Base-by-base conservation (phyloP, 2,797 vertebrate genomes). In the Harpagifer antarcticus region DNA sequence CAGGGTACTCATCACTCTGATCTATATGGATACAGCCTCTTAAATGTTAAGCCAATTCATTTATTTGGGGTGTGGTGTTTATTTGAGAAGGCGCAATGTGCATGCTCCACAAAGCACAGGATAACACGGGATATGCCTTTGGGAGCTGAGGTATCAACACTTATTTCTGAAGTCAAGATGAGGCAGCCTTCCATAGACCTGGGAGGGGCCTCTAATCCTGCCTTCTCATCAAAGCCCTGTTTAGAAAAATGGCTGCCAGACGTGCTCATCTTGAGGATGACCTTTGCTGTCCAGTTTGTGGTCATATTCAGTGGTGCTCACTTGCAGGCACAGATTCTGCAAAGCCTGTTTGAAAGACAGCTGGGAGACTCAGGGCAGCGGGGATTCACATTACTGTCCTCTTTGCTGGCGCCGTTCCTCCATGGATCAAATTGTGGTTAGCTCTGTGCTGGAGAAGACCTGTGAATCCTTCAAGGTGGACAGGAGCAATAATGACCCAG, bases 281-380 rank as follows among this genome's bases (percentile, higher is more conserved):
- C 76, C 89, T 98, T 72, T 92, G 93, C 7, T 97, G 97, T 55
- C 96, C 96, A 55, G 86, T 97, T 76, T 98, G 97, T 82, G 96
- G 96, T 67, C 92, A 95, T 3, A 95, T 96, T 31, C 97, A 0
- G 96, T 96, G 75, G 96, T 95, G 3, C 94, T 97, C 0, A 88
- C 91, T 57, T 97, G 96, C 83, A 95, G 92, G 57, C 97, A 97
- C 83, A 95, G 93, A 83, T 97, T 97, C 90, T 97, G 96, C 88
- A 95, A 95, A 85, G 78, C 62, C 17, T 97, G 97, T 52, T 84
- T 97, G 33, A 92, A 86, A 79, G 86, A 90, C 13, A 95, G 89
- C 77, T 97, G 96, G 96, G 91, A 93, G 2, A 80, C 70, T 45
- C 86, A 91, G 72, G 85, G 59, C 31, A 37, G 73, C 16, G 71